Conservation (phyloP, 2,113 vertebrate species). For the Petroica traversi region DNA sequence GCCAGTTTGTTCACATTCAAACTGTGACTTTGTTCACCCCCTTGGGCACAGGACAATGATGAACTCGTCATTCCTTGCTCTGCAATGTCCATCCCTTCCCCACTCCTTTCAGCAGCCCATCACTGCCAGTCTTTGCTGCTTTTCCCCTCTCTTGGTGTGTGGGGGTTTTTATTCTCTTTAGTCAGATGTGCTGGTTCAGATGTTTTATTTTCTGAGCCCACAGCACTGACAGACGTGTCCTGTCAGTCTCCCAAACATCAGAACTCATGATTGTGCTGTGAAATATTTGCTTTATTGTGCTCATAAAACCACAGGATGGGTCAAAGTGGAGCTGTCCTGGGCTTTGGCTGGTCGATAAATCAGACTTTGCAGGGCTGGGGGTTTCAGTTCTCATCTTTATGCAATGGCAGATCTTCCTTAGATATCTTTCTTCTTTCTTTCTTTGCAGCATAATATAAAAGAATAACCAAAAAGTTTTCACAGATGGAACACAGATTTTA, state of each 20-base stretch:
- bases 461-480: neutral
- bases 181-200: neutral
- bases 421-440: neutral
- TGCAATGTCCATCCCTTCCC: neutral
- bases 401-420: neutral
- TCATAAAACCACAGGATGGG: neutral
- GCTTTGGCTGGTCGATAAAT: neutral
- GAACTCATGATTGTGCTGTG: neutral
- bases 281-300: neutral
- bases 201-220: neutral
- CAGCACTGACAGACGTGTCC: neutral
- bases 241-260: neutral
- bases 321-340: neutral
- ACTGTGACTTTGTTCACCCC: neutral
- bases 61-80: neutral
- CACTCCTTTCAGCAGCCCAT: neutral
- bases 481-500: neutral
- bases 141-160: neutral
- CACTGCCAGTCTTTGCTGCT: fast-evolving
- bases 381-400: neutral
- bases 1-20: neutral
- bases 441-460: neutral
- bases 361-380: neutral
- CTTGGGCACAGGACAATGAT: neutral
- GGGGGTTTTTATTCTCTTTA: neutral